These are phyloP conservation scores for Manis pentadactyla DNA, from an alignment of 2,797 vertebrate species.

Conservation along the genomic window DNA sequence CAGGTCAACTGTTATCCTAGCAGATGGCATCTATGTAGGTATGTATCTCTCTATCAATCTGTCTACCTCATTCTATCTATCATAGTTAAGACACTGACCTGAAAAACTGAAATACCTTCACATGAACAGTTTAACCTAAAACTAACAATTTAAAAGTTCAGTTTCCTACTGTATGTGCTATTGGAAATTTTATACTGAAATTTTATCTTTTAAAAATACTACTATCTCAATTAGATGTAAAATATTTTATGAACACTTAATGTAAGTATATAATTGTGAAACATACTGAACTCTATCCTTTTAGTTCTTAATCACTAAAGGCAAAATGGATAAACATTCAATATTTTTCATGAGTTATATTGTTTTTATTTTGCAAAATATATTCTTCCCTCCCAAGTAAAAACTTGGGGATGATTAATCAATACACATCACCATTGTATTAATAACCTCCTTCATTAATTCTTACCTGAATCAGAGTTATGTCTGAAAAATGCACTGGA, in stretches of 20 bases:
- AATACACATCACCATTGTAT: neutral
- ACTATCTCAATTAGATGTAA: neutral
- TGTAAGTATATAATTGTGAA: neutral
- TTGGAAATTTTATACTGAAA: neutral
- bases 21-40: neutral
- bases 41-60: neutral
- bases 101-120: neutral
- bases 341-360: neutral
- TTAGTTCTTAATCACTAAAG: neutral
- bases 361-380: neutral
- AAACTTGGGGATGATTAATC: neutral
- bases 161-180: neutral
- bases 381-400: neutral
- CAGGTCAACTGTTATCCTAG: neutral
- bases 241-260: neutral
- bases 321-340: neutral
- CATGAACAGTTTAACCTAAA: neutral
- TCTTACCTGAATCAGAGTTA: neutral
- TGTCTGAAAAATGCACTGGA: neutral
- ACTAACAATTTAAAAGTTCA: neutral
- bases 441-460: neutral
- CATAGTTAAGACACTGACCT: neutral
- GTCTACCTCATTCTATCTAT: neutral
- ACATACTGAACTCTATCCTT: neutral
- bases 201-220: constrained; percentile 37